phyloP scores from a whole-genome alignment of 2,113 vertebrate genomes.

The Calyptommatus sinebrachiatus region DNA sequence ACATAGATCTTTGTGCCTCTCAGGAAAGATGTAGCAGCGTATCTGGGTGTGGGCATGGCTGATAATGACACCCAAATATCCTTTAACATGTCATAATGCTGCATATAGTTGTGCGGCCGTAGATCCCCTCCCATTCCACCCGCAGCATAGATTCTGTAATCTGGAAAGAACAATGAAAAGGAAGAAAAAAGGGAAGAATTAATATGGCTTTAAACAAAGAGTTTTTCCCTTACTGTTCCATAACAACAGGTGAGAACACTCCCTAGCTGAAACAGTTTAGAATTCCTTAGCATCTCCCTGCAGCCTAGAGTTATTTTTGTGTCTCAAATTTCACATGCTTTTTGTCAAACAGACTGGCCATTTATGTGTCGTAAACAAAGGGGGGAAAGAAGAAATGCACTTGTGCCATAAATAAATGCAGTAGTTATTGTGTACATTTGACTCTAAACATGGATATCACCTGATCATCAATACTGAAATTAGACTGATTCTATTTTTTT shows the following conservation, averaged over 20 bases:
- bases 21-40: slow-evolving; percentile 86
- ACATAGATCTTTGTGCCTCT: slow-evolving; percentile 91
- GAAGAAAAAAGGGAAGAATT: background rate
- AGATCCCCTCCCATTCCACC: slow-evolving; percentile 95
- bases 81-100: slow-evolving; percentile 94
- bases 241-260: background rate
- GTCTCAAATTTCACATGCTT: background rate
- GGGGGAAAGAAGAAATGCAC: too few relatives aligned
- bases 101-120: slow-evolving; percentile 87
- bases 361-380: background rate
- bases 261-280: background rate
- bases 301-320: background rate
- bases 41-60: slow-evolving; percentile 90
- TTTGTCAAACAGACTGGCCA: background rate
- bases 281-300: background rate
- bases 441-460: too few relatives aligned
- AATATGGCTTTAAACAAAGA: background rate
- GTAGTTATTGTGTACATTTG: too few relatives aligned
- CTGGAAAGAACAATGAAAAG: slow-evolving; percentile 59
- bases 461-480: too few relatives aligned
- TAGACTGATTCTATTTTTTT: too few relatives aligned
- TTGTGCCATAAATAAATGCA: too few relatives aligned
- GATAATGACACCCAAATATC: slow-evolving; percentile 94
- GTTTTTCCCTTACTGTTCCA: rapidly evolving
- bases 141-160: slow-evolving; percentile 85